These are phyloP conservation scores for Spea hammondii DNA, from an alignment of 2,797 vertebrate genomes.

Conservation along the genomic window DNA sequence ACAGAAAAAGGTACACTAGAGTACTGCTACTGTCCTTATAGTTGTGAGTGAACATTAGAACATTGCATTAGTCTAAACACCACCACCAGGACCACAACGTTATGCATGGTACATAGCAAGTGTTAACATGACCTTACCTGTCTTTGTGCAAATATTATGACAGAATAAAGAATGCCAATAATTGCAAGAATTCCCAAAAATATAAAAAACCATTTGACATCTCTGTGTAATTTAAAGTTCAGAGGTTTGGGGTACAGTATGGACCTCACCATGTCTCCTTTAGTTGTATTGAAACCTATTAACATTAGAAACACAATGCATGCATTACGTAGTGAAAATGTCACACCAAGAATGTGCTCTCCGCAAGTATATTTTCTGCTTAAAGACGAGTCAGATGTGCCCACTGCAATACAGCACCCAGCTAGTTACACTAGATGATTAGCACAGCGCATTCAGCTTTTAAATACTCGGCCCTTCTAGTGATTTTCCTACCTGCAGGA, in stretches of 20 bases:
- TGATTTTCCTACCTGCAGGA: too few species aligned
- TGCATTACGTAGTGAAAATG: not conserved
- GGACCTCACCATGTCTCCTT: constrained; percentile 75
- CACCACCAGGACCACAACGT: too few species aligned
- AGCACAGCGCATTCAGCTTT: too few species aligned
- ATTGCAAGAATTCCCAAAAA: constrained; percentile 66
- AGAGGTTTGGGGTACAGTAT: constrained; percentile 76
- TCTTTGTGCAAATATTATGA: constrained; percentile 67
- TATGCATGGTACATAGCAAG: not conserved
- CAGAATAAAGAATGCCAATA: constrained; percentile 72
- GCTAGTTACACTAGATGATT: too few species aligned
- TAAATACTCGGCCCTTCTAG: too few species aligned
- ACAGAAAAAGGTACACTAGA: too few species aligned
- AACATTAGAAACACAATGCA: constrained; percentile 25
- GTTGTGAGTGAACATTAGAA: not conserved
- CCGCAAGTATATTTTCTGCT: too few species aligned
- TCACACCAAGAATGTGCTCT: constrained; percentile 65
- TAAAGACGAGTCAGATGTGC: constrained; percentile 51
- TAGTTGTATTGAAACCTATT: constrained; percentile 75
- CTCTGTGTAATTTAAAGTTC: constrained; percentile 73
- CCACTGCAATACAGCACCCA: constrained; percentile 59
- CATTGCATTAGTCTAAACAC: not conserved
- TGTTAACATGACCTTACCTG: constrained; percentile 57
- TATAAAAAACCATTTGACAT: constrained; percentile 70
- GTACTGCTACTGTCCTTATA: too few species aligned